Percentiles rank a stretch among this genome's conserved stretches.
Evolutionary conservation across 1,140 invertebrate species (phyloP).

Genomic region (Cydia fagiglandana): DNA sequence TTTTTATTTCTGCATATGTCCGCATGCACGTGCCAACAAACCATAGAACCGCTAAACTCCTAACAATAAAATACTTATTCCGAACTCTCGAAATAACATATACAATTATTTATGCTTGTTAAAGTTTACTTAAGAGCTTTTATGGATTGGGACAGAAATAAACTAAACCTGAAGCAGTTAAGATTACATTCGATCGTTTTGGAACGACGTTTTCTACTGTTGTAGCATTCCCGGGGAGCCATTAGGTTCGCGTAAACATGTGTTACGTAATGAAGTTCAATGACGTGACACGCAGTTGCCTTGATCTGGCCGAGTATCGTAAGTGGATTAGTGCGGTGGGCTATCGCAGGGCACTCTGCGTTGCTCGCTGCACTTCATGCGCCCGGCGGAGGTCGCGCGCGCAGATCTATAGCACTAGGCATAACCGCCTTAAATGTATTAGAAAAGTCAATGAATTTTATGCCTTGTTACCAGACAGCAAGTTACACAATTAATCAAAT

Average conservation of each 20-base stretch:
- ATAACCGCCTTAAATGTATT: not conserved
- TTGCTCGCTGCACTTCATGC: conserved; percentile 45
- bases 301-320: conserved; percentile 44
- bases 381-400: conserved; percentile 54
- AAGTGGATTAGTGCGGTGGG: conserved; percentile 59
- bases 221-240: conserved; percentile 16
- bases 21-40: conserved; percentile 68
- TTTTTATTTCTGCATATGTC: conserved; percentile 69
- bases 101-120: not conserved
- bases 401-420: conserved; percentile 34
- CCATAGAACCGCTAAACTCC: conserved; percentile 51
- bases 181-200: conserved; percentile 24
- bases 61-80: conserved; percentile 48
- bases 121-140: not conserved
- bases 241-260: conserved; percentile 32
- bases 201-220: conserved; percentile 17
- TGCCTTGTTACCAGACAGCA: not conserved
- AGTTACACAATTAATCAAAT: not conserved
- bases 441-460: not conserved
- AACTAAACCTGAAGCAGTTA: conserved; percentile 15
- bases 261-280: conserved; percentile 55
- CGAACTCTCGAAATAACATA: not conserved
- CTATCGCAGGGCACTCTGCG: conserved; percentile 50
- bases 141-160: conserved; percentile 23
- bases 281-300: conserved; percentile 47